Base-by-base conservation (phyloP, 2,888 invertebrate genomes). In the Hemithea aestivaria region DNA sequence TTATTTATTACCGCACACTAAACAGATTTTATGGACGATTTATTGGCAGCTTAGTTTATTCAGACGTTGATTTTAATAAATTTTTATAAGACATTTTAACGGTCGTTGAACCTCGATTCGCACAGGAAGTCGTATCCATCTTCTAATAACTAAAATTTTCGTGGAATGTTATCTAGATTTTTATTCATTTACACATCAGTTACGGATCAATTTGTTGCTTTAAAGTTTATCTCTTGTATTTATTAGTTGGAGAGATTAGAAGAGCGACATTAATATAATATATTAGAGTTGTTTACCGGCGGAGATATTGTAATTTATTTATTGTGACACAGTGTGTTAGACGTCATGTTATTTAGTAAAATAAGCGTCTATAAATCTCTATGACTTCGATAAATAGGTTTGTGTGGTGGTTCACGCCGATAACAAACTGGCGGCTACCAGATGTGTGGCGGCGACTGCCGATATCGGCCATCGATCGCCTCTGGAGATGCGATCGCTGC, bases 1-100 rank as follows among this genome's bases (percentile, higher is more conserved):
- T 82, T 81, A 83, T 83, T 82, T 83, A 83, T 82, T 73, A 64
- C 72, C 54, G 62, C 57, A 62, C 69, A 62, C 69, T 68, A 74
- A 78, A 78, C 80, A 72, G 79, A 82, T 81, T 78, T 74, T 69
- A 62, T 66, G 66, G 58, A 66, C 56, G 71, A 73, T 79, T 80
- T 78, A 78, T 71, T 66, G 56, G 53, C 45, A 45, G 48, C 45
- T 69, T 56, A 32, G 47, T 51, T 46, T 63, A 57, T 65, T 63
- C 48, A 44, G 49, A 58, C 53, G 53, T 45, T 55, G 51, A 60
- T 59, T 53, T 41, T 32, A 44, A 54, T 38, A 55, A 43, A 54
- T 57, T 53, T 51, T 52, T 43, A 41, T 52, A 34, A 48, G 48
- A 38, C 32, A 30, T 22, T 56, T 55, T 46, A 59, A 56, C 44